Conservation (phyloP, 1,140 invertebrate genomes). For the Coboldia fuscipes region DNA sequence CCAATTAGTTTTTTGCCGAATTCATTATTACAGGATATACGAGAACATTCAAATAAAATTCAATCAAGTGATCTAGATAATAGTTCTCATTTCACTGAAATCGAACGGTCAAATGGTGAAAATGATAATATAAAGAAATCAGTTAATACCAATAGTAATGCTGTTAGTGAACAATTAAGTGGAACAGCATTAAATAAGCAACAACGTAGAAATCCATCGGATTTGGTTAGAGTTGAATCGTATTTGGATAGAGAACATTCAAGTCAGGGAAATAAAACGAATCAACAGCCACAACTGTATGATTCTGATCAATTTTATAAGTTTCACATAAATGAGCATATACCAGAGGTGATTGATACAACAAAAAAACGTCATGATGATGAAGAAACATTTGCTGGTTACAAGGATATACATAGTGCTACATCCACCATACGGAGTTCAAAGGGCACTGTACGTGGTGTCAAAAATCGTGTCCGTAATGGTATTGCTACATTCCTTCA, state of each 20-base stretch:
- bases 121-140: neutral
- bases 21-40: conserved; percentile 14
- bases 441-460: conserved; percentile 76
- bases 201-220: conserved; percentile 2
- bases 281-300: conserved; percentile 28
- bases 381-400: conserved; percentile 53
- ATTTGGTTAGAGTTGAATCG: conserved; percentile 2
- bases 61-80: neutral
- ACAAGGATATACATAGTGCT: conserved; percentile 48
- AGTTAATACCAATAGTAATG: neutral
- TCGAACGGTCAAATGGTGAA: neutral
- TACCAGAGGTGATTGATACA: conserved; percentile 14
- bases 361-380: conserved; percentile 19
- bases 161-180: conserved; percentile 11
- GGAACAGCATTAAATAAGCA: conserved; percentile 3
- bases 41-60: conserved; percentile 8
- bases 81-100: neutral
- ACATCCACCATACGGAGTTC: conserved; percentile 65
- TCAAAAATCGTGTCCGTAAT: conserved; percentile 80
- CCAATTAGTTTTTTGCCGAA: conserved; percentile 9
- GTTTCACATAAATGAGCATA: conserved; percentile 54
- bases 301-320: conserved; percentile 57
- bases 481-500: conserved; percentile 85
- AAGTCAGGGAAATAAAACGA: conserved; percentile 26
- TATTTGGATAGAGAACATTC: conserved; percentile 29